Evolutionary conservation across 1,140 invertebrate genomes (phyloP).

Genomic region (Dermatophagoides farinae): DNA sequence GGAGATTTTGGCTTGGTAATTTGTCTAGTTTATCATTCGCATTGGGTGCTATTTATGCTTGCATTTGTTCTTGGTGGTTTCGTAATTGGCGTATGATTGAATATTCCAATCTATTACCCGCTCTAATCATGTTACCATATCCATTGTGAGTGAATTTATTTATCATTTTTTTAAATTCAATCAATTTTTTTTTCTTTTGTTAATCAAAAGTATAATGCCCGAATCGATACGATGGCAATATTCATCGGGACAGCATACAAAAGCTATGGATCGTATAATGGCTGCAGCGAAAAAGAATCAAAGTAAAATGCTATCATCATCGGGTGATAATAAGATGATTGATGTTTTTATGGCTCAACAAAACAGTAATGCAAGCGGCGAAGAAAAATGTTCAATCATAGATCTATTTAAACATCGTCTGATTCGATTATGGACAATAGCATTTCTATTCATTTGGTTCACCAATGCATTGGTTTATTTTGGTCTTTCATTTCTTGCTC

Average conservation of each 20-base stretch:
- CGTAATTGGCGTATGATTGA: slow-evolving; percentile 24
- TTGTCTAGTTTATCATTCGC: slow-evolving; percentile 24
- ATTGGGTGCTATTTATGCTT: slow-evolving; percentile 22
- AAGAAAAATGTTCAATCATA: neutral
- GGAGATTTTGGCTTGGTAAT: slow-evolving; percentile 22
- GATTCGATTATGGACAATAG: slow-evolving; percentile 17
- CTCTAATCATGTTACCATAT: slow-evolving; percentile 22
- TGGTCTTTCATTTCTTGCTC: slow-evolving; percentile 21
- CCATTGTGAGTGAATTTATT: slow-evolving; percentile 20
- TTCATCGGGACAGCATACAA: slow-evolving; percentile 10
- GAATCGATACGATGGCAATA: slow-evolving; percentile 19
- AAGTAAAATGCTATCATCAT: slow-evolving; percentile 4
- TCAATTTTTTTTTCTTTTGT: too few species aligned
- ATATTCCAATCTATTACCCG: slow-evolving; percentile 18
- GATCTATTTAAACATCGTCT: slow-evolving; percentile 16
- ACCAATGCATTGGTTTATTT: slow-evolving; percentile 23
- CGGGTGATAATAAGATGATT: too few species aligned
- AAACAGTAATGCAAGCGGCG: neutral
- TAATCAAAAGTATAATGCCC: slow-evolving; percentile 15
- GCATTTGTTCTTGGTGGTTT: slow-evolving; percentile 23
- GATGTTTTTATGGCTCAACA: neutral
- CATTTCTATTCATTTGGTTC: slow-evolving; percentile 21
- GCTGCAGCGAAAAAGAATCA: slow-evolving; percentile 17
- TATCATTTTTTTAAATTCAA: too few species aligned
- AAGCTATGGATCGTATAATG: slow-evolving; percentile 14